Evolutionary conservation across 2,113 vertebrate genomes (phyloP).

Genomic region (Pycnonotus jocosus): DNA sequence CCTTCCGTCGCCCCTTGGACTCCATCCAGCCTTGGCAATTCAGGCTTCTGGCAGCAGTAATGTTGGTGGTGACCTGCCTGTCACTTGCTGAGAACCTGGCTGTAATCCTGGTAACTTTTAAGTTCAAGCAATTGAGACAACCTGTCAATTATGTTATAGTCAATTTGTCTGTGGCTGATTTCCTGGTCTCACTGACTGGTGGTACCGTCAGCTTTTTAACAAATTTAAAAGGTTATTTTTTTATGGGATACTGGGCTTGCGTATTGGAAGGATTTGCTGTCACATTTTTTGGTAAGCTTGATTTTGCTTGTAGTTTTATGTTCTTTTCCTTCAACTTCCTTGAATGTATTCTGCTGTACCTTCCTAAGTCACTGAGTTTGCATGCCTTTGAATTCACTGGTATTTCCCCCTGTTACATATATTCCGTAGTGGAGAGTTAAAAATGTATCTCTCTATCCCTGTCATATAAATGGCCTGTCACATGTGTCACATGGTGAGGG

Average conservation of each 20-base stretch:
- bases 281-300: slow-evolving; percentile 86
- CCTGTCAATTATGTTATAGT: slow-evolving; percentile 90
- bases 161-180: slow-evolving; percentile 86
- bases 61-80: slow-evolving; percentile 82
- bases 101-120: slow-evolving; percentile 88
- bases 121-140: slow-evolving; percentile 82
- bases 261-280: slow-evolving; percentile 88
- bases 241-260: slow-evolving; percentile 84
- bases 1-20: slow-evolving; percentile 72
- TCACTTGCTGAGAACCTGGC: slow-evolving; percentile 84
- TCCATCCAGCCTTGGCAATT: slow-evolving; percentile 85
- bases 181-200: slow-evolving; percentile 82
- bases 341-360: background rate
- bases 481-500: background rate
- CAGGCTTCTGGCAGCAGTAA: slow-evolving; percentile 79
- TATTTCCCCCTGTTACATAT: background rate
- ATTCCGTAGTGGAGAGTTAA: background rate
- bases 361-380: background rate
- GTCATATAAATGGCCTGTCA: background rate
- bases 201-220: slow-evolving; percentile 85
- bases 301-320: background rate
- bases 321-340: background rate
- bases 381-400: background rate
- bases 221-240: slow-evolving; percentile 86
- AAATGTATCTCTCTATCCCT: background rate